These are phyloP conservation scores for Haliclystus octoradiatus DNA, from an alignment of 30 jellyfish, hydroid and myxozoan genomes.

Conservation along the genomic window DNA sequence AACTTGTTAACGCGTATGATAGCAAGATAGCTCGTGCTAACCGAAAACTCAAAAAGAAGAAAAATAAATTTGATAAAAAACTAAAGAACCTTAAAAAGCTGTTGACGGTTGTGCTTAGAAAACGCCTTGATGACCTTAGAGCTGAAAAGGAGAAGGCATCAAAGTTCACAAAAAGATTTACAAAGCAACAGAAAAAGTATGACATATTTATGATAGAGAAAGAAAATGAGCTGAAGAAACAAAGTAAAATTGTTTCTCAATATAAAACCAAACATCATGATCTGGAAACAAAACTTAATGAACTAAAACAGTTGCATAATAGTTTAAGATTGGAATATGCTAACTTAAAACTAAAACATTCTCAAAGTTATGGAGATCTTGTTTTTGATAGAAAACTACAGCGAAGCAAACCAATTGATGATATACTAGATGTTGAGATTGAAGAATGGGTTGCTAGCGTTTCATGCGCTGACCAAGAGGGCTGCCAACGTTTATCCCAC, in stretches of 20 bases:
- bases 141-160: not conserved
- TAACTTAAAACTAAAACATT: not conserved
- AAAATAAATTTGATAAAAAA: conserved; percentile 6
- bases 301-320: not conserved
- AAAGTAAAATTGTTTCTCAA: not conserved
- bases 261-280: not conserved
- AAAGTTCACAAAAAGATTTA: not conserved
- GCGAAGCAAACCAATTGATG: conserved; percentile 2
- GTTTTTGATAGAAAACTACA: not conserved
- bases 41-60: not conserved
- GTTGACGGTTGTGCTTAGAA: conserved; percentile 1
- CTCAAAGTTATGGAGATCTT: not conserved
- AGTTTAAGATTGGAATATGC: conserved; percentile 1
- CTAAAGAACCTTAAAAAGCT: conserved; percentile 9
- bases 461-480: conserved; percentile 45
- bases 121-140: conserved; percentile 6
- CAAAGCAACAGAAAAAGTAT: not conserved
- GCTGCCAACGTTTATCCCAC: conserved; percentile 6
- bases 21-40: not conserved
- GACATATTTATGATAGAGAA: not conserved
- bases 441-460: conserved; percentile 14
- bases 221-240: not conserved
- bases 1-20: not conserved
- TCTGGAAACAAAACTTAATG: not conserved
- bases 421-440: conserved; percentile 14